A percentile compares a stretch with the other conserved stretches of the same genome.
These are phyloP conservation scores for Pitangus sulphuratus DNA, from an alignment of 2,797 vertebrate species.

Conservation along the genomic window DNA sequence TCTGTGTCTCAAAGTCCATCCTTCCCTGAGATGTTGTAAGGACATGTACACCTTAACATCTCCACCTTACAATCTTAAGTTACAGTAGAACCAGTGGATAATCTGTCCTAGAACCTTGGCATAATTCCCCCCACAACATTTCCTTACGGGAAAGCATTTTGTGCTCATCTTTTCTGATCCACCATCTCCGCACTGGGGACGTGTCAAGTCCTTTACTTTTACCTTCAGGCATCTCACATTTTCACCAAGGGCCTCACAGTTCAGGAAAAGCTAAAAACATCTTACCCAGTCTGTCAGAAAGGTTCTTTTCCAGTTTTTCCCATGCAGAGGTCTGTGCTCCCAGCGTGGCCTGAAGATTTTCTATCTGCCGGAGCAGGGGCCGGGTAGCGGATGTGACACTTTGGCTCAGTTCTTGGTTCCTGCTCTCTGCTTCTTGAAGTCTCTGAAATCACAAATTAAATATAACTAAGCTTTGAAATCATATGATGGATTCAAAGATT, in stretches of 20 bases:
- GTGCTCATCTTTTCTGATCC: background rate
- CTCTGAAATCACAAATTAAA: constrained; percentile 78
- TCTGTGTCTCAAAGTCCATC: background rate
- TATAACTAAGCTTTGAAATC: background rate
- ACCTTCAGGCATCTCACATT: background rate
- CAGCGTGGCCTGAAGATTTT: constrained; percentile 92
- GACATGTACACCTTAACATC: background rate
- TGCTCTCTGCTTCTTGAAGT: constrained; percentile 91
- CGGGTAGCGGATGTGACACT: constrained; percentile 92
- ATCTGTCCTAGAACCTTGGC: background rate
- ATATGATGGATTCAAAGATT: background rate
- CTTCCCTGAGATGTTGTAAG: background rate
- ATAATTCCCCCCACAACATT: background rate
- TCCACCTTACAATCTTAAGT: fast-evolving
- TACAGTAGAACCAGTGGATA: background rate
- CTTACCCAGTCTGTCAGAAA: constrained; percentile 95
- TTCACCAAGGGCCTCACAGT: background rate
- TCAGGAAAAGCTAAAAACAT: background rate
- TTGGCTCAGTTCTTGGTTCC: constrained; percentile 97
- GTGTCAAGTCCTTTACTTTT: background rate
- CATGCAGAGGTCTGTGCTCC: constrained; percentile 91
- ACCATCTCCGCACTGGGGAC: fast-evolving
- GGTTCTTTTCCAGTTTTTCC: constrained; percentile 95
- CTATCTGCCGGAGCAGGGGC: constrained; percentile 94
- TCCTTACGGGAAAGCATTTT: background rate